phyloP scores from a whole-genome alignment of 2,888 invertebrate species.

The Latheticus oryzae region DNA sequence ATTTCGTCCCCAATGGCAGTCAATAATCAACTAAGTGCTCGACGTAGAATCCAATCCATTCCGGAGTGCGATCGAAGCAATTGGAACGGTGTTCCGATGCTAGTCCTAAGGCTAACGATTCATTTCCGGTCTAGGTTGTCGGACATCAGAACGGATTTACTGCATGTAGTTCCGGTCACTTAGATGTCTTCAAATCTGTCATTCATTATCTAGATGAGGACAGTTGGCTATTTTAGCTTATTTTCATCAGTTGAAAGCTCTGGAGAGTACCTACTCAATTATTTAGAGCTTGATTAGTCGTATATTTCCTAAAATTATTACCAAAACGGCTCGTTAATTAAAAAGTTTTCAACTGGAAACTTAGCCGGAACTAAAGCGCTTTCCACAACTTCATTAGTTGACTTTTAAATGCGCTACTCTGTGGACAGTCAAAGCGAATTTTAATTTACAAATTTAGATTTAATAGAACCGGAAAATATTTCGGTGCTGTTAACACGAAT shows the following conservation, averaged over 20 bases:
- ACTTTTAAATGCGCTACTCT: slow-evolving; percentile 7
- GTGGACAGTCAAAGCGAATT: not conserved
- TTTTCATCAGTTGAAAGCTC: too few relatives aligned
- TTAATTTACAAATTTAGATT: slow-evolving; percentile 2
- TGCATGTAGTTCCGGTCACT: slow-evolving; percentile 55
- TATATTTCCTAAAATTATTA: slow-evolving; percentile 18
- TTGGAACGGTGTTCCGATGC: slow-evolving; percentile 57
- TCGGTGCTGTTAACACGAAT: slow-evolving; percentile 7
- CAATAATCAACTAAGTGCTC: slow-evolving; percentile 40
- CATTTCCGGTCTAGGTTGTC: slow-evolving; percentile 57
- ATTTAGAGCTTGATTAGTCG: slow-evolving; percentile 7
- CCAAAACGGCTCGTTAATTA: slow-evolving; percentile 8
- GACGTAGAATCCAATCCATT: slow-evolving; percentile 37
- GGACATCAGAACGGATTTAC: slow-evolving; percentile 55
- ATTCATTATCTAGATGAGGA: slow-evolving; percentile 44
- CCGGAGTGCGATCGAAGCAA: slow-evolving; percentile 45
- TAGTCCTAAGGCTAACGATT: slow-evolving; percentile 59
- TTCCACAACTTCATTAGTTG: slow-evolving; percentile 17
- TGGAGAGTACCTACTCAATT: slow-evolving; percentile 18
- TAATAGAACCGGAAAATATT: slow-evolving; percentile 1
- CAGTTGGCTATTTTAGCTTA: too few relatives aligned
- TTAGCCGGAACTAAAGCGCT: too few relatives aligned
- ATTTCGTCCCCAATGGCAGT: slow-evolving; percentile 28
- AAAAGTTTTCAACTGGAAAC: slow-evolving; percentile 18
- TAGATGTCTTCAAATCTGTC: slow-evolving; percentile 48